A percentile compares a stretch with the other conserved stretches of the same genome.
phyloP scores from a whole-genome alignment of 2,888 invertebrate genomes.

The Brenthis hecate region DNA sequence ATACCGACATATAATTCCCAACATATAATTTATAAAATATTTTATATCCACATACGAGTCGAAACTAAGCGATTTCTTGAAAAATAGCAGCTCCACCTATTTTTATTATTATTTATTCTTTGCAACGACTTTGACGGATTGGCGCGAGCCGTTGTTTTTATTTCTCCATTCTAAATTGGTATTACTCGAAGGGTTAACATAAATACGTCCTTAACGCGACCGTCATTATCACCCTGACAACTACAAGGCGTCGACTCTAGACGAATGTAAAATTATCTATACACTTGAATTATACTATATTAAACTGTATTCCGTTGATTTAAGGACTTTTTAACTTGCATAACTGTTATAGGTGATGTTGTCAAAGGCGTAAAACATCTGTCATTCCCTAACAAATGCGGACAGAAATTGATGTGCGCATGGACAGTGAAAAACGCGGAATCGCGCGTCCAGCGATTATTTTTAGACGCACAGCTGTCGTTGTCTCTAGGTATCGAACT shows the following conservation, averaged over 20 bases:
- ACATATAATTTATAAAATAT: no score
- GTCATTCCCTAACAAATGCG: conserved; percentile 79
- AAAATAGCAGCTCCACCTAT: neutral
- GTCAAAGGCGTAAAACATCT: conserved; percentile 74
- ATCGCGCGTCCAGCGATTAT: conserved; percentile 69
- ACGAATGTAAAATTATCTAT: conserved; percentile 42
- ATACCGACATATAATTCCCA: no score
- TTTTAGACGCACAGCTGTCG: conserved; percentile 76
- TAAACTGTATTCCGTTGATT: conserved; percentile 42
- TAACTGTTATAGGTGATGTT: conserved; percentile 41
- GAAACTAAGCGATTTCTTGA: neutral
- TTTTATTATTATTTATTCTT: neutral
- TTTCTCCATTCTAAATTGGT: conserved; percentile 61
- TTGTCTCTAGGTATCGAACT: conserved; percentile 62
- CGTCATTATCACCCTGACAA: conserved; percentile 71
- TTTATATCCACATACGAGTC: no score
- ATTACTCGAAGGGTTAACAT: conserved; percentile 65
- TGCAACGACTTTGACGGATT: conserved; percentile 29
- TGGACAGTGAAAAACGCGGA: conserved; percentile 81
- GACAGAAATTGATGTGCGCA: conserved; percentile 78
- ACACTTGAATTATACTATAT: conserved; percentile 37
- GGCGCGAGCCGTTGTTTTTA: conserved; percentile 30
- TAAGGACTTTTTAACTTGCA: conserved; percentile 41
- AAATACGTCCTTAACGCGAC: conserved; percentile 66
- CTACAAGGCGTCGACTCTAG: conserved; percentile 60